Evolutionary conservation across 1,140 invertebrate species (phyloP), one percentile per base, ranked within the genome.

Genomic region (Grapholita molesta): DNA sequence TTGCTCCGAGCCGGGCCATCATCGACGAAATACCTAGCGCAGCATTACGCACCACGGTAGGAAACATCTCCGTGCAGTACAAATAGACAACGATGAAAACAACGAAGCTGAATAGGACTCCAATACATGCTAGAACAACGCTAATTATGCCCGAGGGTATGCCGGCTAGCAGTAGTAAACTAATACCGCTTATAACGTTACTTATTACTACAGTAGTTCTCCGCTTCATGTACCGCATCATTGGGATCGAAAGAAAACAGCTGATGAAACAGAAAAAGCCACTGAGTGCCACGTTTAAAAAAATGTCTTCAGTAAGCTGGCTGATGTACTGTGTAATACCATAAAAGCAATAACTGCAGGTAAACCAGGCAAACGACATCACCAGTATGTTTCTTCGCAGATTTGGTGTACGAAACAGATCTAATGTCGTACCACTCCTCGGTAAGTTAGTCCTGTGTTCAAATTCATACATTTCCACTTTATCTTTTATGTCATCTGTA

Each of bases 271-370:
- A 94, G 25, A 95, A 93, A 2, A 38, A 33, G 35, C 94, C 94
- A 32, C 94, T 95, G 0, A 95, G 81, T 0, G 94, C 91, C 9
- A 96, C 95, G 80, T 96, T 96, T 0, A 95, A 28, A 76, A 95
- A 96, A 38, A 96, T 94, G 82, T 96, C 86, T 1, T 95, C 95
- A 18, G 93, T 94, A n/a, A 96, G 84, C 71, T 94, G 93, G 0
- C 95, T 94, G 32, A 96, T 94, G 74, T 95, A 96, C 72, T 96
- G 95, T 0, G 95, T 93, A 8, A 95, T 93, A 0, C 96, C 95
- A 70, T 95, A 96, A 75, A 96, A 94, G 61, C 95, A 95, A 76
- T 96, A 94, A 15, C 95, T 95, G 53, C 94, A 94, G 0, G 94
- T 93, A 3, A 95, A 77, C 95, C 95, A 96, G 55, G 94, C 93